Conservation (phyloP, 1,140 invertebrate genomes). For the Onthophagus taurus region DNA sequence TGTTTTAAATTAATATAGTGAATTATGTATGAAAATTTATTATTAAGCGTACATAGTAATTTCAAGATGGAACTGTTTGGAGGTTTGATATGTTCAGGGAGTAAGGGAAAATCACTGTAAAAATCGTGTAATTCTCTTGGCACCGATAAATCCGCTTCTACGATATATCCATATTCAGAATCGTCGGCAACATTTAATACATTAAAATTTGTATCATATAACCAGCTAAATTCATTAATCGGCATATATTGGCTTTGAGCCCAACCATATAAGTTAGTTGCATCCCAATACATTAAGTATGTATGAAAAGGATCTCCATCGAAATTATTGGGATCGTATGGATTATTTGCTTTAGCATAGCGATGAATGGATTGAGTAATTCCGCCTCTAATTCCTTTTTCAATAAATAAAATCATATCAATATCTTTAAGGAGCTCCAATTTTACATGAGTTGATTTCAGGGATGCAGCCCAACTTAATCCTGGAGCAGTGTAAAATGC, state of each 20-base stretch:
- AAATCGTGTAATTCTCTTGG: slow-evolving; percentile 19
- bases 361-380: slow-evolving; percentile 19
- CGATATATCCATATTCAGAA: too few species aligned
- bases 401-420: slow-evolving; percentile 29
- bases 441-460: slow-evolving; percentile 35
- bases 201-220: slow-evolving; percentile 14
- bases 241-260: slow-evolving; percentile 40
- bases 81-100: not conserved
- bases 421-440: slow-evolving; percentile 39
- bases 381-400: slow-evolving; percentile 22
- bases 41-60: slow-evolving; percentile 32
- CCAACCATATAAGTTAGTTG: slow-evolving; percentile 46
- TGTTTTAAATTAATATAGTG: slow-evolving; percentile 38
- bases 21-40: slow-evolving; percentile 24
- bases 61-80: slow-evolving; percentile 18
- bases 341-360: slow-evolving; percentile 30
- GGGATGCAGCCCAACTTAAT: slow-evolving; percentile 37
- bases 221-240: slow-evolving; percentile 38
- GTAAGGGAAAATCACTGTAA: slow-evolving; percentile 2
- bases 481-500: slow-evolving; percentile 36
- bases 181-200: slow-evolving; percentile 32
- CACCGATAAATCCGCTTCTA: slow-evolving; percentile 39
- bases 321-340: slow-evolving; percentile 35
- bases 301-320: too few species aligned
- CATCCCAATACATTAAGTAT: slow-evolving; percentile 40